These are phyloP conservation scores for Ptyas mucosa DNA, from an alignment of 2,113 vertebrate genomes.

Conservation along the genomic window DNA sequence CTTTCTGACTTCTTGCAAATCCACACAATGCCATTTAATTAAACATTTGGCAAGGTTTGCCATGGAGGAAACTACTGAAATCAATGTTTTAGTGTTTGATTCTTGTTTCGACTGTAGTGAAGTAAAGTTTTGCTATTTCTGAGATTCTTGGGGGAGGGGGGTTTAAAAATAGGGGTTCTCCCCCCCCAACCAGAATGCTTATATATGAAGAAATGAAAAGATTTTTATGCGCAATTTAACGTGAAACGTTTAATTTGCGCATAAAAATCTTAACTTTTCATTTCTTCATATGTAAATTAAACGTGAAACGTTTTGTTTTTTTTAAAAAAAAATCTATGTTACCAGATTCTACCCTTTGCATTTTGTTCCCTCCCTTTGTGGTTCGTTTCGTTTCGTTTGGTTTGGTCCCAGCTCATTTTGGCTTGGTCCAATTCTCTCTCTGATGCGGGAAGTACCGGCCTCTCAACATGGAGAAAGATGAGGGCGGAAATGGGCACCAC, in stretches of 20 bases:
- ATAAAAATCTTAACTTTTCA: no score
- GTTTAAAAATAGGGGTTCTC: not conserved
- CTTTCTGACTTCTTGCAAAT: not conserved
- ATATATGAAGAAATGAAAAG: not conserved
- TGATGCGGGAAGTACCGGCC: not conserved
- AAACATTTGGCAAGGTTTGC: no score
- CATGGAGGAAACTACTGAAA: not conserved
- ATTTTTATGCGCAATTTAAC: not conserved
- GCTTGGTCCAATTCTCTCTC: not conserved
- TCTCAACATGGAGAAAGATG: not conserved
- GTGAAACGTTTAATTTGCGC: not conserved
- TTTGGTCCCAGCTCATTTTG: no score
- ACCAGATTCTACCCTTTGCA: rapidly evolving
- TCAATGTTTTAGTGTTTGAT: not conserved
- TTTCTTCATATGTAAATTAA: not conserved
- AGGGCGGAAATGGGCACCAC: slow-evolving; percentile 1
- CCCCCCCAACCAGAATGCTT: not conserved
- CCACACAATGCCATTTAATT: no score
- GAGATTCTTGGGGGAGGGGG: no score
- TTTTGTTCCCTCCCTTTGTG: not conserved
- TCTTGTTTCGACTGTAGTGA: not conserved
- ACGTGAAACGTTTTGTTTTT: not conserved
- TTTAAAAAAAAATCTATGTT: not conserved
- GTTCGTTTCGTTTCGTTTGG: not conserved
- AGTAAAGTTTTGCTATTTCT: not conserved